Evolutionary conservation across 2,888 invertebrate genomes (phyloP).

Genomic region (Pasiphila rectangulata): DNA sequence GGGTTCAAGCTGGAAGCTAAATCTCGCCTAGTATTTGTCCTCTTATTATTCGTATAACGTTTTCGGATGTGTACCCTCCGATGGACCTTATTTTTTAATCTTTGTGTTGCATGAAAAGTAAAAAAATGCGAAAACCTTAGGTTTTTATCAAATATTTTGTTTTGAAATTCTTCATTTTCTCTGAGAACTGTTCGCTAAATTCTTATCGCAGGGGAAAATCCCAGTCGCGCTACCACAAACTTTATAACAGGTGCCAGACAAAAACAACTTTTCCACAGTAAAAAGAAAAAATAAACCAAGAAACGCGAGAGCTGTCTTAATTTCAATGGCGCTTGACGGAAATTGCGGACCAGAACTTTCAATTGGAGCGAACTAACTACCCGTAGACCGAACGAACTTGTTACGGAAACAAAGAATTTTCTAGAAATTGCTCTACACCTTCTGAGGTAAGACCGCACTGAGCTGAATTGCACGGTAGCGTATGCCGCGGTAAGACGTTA

Average conservation of each 20-base stretch:
- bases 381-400: conserved; percentile 26
- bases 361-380: conserved; percentile 35
- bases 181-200: background rate
- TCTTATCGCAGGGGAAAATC: conserved; percentile 1
- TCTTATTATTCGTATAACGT: too few species aligned
- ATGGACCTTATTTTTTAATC: too few species aligned
- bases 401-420: conserved; percentile 32
- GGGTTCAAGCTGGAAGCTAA: too few species aligned
- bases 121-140: too few species aligned
- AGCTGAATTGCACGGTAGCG: too few species aligned
- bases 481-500: too few species aligned
- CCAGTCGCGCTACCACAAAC: background rate
- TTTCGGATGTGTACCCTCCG: too few species aligned
- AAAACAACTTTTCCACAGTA: conserved; percentile 12
- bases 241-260: conserved; percentile 4
- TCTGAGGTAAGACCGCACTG: too few species aligned
- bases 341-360: conserved; percentile 31
- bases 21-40: too few species aligned
- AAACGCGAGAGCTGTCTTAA: conserved; percentile 30
- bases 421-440: conserved; percentile 27
- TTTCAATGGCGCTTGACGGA: conserved; percentile 31
- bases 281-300: conserved; percentile 16
- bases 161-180: background rate
- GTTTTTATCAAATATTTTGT: too few species aligned
- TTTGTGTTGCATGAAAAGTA: too few species aligned